Percentiles rank a stretch among this genome's conserved stretches.
Conservation (phyloP, 2,797 vertebrate genomes). For the Oceanodroma leucorhoa region DNA sequence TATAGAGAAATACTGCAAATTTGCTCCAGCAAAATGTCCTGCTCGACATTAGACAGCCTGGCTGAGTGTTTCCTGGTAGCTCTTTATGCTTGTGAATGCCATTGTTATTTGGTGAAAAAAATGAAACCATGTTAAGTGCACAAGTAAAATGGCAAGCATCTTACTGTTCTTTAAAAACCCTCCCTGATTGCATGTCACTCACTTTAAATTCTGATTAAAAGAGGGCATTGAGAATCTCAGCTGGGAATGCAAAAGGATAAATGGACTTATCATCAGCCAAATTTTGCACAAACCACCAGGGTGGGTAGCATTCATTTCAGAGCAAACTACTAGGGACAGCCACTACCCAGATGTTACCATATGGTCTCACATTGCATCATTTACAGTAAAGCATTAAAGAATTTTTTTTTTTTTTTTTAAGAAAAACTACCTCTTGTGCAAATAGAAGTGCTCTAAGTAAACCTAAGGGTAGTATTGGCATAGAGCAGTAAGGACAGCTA, state of each 20-base stretch:
- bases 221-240: conserved; percentile 7
- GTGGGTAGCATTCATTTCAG: neutral
- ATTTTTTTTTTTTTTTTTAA: neutral
- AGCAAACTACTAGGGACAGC: neutral
- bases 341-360: neutral
- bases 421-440: neutral
- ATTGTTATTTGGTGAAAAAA: neutral
- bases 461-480: neutral
- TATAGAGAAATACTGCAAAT: conserved; percentile 20
- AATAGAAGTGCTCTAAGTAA: neutral
- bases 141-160: neutral
- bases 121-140: neutral
- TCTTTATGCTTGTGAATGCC: neutral
- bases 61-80: neutral
- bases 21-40: neutral
- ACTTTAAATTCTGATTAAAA: conserved; percentile 55
- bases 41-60: neutral
- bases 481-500: neutral
- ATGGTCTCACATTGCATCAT: neutral
- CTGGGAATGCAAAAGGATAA: conserved; percentile 36
- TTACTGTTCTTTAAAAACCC: conserved; percentile 25
- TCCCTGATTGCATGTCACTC: conserved; percentile 44
- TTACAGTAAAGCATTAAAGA: neutral
- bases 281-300: neutral
- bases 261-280: conserved; percentile 6